Evolutionary conservation across 2,797 vertebrate genomes (phyloP).

Genomic region (Sternarchorhynchus goeldii): DNA sequence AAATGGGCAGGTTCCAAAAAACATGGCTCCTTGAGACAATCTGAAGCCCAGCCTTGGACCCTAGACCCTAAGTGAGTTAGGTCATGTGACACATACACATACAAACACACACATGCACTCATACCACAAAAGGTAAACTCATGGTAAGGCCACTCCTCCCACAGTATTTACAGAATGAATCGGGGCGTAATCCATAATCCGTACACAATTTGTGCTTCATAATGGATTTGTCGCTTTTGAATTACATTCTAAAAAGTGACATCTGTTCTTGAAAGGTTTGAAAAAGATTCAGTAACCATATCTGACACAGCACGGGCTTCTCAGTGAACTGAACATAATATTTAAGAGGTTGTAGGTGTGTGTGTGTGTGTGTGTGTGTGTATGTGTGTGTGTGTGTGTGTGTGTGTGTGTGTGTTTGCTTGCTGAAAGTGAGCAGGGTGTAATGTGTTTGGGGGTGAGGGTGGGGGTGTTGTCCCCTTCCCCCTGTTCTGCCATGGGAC

Average conservation of each 20-base stretch:
- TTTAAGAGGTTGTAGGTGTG: slow-evolving; percentile 16
- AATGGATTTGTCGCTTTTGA: background rate
- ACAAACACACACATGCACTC: too few relatives aligned
- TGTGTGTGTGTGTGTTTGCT: background rate
- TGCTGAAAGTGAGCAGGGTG: background rate
- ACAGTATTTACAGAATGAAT: background rate
- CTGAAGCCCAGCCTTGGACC: too few relatives aligned
- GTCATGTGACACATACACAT: too few relatives aligned
- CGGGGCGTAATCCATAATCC: background rate
- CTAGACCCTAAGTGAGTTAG: too few relatives aligned
- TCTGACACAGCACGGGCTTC: background rate
- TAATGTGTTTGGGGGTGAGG: slow-evolving; percentile 43
- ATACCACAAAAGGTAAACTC: background rate
- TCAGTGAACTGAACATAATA: background rate
- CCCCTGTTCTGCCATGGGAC: slow-evolving; percentile 37
- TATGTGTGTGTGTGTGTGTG: background rate
- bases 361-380: background rate
- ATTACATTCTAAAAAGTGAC: background rate
- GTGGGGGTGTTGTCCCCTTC: slow-evolving; percentile 37
- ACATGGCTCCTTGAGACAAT: too few relatives aligned
- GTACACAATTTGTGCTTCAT: background rate
- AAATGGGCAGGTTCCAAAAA: too few relatives aligned
- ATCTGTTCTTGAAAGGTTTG: slow-evolving; percentile 3
- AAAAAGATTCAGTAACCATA: background rate
- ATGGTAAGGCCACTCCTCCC: background rate